Percentiles rank a stretch among this genome's conserved stretches.
Conservation (phyloP, 2,113 vertebrate species). For the Cranoglanis bouderius region DNA sequence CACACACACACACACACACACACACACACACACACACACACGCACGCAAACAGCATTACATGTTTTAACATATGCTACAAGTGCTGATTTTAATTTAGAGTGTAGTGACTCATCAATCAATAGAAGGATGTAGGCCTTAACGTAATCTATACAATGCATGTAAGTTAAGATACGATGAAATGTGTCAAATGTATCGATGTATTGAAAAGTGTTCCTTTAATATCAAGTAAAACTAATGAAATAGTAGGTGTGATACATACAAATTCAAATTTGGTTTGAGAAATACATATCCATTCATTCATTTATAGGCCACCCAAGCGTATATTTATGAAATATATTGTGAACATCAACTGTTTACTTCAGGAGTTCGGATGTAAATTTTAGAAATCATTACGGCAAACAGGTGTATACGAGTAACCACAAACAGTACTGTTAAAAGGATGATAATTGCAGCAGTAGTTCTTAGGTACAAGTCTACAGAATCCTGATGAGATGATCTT, state of each 20-base stretch:
- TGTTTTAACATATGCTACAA: conserved; percentile 14
- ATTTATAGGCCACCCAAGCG: neutral
- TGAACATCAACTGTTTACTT: neutral
- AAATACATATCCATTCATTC: neutral
- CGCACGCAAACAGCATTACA: neutral
- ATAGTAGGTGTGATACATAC: neutral
- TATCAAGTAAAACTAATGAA: neutral
- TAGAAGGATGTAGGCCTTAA: neutral
- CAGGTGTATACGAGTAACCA: neutral
- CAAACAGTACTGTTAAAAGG: neutral
- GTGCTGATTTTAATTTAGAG: neutral
- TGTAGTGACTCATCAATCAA: neutral
- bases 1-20: neutral
- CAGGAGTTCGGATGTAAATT: neutral
- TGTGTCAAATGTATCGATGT: neutral
- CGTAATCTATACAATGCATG: neutral
- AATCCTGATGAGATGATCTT: neutral
- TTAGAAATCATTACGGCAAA: neutral
- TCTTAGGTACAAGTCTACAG: neutral
- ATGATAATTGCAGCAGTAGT: neutral
- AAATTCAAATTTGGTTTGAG: neutral
- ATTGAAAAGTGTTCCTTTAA: neutral
- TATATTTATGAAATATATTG: neutral
- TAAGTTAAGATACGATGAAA: neutral
- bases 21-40: no score